Percentiles rank a stretch among this genome's conserved stretches.
phyloP scores from a whole-genome alignment of 2,888 invertebrate species.

The Trypoxylon attenuatum region DNA sequence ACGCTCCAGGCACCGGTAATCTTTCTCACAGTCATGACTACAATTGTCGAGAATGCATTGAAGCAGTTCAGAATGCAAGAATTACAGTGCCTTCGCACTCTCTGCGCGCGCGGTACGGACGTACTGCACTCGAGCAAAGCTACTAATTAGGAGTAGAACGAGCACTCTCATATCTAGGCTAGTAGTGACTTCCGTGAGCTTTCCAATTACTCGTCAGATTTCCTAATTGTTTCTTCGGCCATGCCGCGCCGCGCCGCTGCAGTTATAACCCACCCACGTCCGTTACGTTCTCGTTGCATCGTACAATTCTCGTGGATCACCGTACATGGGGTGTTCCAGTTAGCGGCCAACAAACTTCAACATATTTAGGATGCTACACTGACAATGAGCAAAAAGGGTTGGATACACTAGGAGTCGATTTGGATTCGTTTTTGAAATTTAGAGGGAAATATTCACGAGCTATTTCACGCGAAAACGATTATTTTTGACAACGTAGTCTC shows the following conservation, averaged over 20 bases:
- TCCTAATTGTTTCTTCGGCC: conserved; percentile 58
- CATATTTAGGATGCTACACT: no score
- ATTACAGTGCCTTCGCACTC: neutral
- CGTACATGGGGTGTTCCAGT: no score
- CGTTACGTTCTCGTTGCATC: conserved; percentile 59
- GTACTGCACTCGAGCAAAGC: conserved; percentile 1
- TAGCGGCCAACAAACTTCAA: no score
- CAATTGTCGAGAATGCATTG: neutral
- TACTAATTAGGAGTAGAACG: conserved; percentile 11
- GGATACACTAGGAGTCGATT: no score
- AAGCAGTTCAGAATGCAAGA: neutral
- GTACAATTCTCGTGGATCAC: conserved; percentile 17
- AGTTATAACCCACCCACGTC: conserved; percentile 59
- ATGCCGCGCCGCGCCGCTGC: conserved; percentile 18
- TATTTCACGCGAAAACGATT: no score
- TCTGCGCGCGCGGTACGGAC: neutral
- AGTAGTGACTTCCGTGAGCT: conserved; percentile 40
- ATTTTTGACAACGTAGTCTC: no score
- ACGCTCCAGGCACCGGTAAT: no score
- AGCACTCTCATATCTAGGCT: conserved; percentile 39
- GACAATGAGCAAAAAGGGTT: no score
- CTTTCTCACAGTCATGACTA: no score
- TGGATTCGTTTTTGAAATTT: no score
- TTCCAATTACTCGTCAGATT: conserved; percentile 57
- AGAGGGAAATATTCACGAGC: no score